Conservation (phyloP, 2,888 invertebrate species). For the Zelleria hepariella region DNA sequence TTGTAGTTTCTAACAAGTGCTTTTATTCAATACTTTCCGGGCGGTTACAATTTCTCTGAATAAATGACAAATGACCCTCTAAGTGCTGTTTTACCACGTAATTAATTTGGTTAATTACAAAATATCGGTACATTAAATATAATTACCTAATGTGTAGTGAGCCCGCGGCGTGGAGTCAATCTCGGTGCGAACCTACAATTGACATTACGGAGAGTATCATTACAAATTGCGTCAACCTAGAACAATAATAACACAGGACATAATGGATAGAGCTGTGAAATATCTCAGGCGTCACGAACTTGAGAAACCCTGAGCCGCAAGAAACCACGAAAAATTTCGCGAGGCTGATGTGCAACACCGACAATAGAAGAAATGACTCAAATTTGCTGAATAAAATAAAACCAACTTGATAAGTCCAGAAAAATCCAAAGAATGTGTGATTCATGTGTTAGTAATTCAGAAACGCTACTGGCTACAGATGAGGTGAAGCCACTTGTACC, state of each 20-base stretch:
- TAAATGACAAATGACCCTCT: neutral
- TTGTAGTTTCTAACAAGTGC: neutral
- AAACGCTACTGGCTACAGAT: neutral
- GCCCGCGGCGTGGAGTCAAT: neutral
- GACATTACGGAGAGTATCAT: neutral
- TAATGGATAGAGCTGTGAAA: constrained; percentile 44
- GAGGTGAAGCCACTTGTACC: too few relatives aligned
- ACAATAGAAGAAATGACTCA: neutral
- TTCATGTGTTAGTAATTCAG: neutral
- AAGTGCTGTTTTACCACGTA: too few relatives aligned
- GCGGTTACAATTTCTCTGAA: neutral
- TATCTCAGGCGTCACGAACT: constrained; percentile 44
- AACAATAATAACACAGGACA: constrained; percentile 17
- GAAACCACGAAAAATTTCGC: constrained; percentile 28
- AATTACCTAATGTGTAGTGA: neutral
- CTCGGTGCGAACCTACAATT: neutral
- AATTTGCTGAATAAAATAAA: neutral
- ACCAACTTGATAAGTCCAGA: constrained; percentile 11
- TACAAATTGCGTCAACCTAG: neutral
- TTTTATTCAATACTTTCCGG: neutral
- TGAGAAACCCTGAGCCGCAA: constrained; percentile 17
- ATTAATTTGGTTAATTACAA: too few relatives aligned
- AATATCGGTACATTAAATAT: neutral
- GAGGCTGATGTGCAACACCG: neutral
- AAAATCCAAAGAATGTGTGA: neutral